Conservation (phyloP, 35 echinoderm and acorn worm species). For the Strongylocentrotus purpuratus region DNA sequence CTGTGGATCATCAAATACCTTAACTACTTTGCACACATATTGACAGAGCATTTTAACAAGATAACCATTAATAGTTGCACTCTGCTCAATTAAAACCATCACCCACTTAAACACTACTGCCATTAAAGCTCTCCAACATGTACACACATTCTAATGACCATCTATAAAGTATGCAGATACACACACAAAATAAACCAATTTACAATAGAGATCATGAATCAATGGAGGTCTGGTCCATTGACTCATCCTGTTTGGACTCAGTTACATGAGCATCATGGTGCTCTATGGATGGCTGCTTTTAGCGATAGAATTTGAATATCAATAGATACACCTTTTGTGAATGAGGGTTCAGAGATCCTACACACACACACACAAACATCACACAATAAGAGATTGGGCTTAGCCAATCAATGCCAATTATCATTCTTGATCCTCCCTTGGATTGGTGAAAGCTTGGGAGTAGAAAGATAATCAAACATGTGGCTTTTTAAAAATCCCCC, state of each 20-base stretch:
- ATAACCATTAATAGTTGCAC: not conserved
- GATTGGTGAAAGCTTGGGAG: not conserved
- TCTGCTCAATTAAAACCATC: not conserved
- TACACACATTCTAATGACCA: not conserved
- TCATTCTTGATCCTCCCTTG: not conserved
- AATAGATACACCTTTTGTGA: conserved; percentile 12
- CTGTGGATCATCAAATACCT: too few species aligned
- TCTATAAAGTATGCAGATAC: not conserved
- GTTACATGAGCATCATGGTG: not conserved
- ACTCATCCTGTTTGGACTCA: not conserved
- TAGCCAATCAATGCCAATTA: conserved; percentile 15
- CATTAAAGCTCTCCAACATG: not conserved
- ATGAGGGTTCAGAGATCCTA: not conserved
- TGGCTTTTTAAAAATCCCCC: too few species aligned
- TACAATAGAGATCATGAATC: not conserved
- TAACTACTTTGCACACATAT: not conserved
- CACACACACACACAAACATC: not conserved
- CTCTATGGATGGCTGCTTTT: not conserved
- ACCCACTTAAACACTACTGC: not conserved
- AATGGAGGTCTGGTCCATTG: not conserved
- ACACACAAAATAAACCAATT: conserved; percentile 17
- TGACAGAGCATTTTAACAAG: not conserved
- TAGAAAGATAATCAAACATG: too few species aligned
- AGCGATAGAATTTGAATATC: not conserved
- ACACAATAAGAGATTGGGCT: not conserved